phyloP scores from a whole-genome alignment of 2,113 vertebrate genomes.

The Zosterops japonicus region DNA sequence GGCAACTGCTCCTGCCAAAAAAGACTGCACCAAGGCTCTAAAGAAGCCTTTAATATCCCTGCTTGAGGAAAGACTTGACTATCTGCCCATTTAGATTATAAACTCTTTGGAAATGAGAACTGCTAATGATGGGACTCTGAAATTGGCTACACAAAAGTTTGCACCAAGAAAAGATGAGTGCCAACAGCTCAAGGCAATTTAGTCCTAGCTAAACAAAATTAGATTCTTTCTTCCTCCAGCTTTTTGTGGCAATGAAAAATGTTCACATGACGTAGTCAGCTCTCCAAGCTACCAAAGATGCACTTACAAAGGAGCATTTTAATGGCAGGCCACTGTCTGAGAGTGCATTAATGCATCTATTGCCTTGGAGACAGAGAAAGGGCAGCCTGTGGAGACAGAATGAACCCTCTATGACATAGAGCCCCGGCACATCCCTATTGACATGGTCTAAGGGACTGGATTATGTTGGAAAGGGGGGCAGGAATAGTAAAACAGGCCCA shows the following conservation, averaged over 20 bases:
- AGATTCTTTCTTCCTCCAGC: not conserved
- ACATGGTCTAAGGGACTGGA: not conserved
- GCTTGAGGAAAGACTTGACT: not conserved
- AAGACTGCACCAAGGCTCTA: not conserved
- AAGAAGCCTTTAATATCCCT: not conserved
- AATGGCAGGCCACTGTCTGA: not conserved
- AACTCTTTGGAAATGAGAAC: not conserved
- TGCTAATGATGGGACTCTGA: not conserved
- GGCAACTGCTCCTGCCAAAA: not conserved
- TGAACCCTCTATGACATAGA: not conserved
- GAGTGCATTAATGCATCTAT: constrained; percentile 31
- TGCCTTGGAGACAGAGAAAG: constrained; percentile 35
- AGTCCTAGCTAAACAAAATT: not conserved
- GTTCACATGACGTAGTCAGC: not conserved
- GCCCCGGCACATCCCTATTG: not conserved
- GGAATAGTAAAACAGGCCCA: not conserved
- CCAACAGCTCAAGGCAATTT: not conserved
- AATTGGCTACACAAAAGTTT: not conserved
- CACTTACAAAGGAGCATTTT: constrained; percentile 22
- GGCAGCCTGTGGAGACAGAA: constrained; percentile 22
- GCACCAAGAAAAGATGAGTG: not conserved
- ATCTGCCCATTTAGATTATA: not conserved
- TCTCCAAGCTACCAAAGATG: not conserved
- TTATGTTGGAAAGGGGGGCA: not conserved
- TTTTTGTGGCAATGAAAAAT: not conserved